These are phyloP conservation scores for Hyperoplus lanceolatus DNA, from an alignment of 2,797 vertebrate genomes.

Conservation along the genomic window DNA sequence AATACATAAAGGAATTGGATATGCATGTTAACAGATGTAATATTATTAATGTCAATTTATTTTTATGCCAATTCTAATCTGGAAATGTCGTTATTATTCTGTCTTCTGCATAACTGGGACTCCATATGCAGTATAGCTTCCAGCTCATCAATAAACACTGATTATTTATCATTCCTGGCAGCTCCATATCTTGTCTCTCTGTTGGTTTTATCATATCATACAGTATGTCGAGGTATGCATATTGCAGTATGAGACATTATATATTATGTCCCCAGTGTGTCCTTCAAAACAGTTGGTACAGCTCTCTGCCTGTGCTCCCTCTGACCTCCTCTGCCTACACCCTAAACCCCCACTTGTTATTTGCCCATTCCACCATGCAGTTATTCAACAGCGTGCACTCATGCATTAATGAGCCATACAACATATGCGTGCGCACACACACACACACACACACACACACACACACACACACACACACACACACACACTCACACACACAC, in stretches of 20 bases:
- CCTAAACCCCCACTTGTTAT: conserved; percentile 54
- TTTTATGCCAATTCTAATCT: conserved; percentile 30
- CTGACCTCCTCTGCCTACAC: conserved; percentile 53
- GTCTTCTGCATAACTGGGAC: conserved; percentile 39
- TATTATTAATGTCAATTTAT: conserved; percentile 29
- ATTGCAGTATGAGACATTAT: conserved; percentile 32
- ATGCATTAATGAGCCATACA: conserved; percentile 77
- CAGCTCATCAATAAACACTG: conserved; percentile 35
- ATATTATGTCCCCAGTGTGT: conserved; percentile 37
- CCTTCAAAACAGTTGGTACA: conserved; percentile 56
- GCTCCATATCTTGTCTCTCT: conserved; percentile 29
- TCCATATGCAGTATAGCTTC: conserved; percentile 35
- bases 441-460: conserved; percentile 15
- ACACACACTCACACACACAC: conserved; percentile 36
- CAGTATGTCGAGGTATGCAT: conserved; percentile 20
- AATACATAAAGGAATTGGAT: conserved; percentile 38
- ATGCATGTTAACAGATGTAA: conserved; percentile 45
- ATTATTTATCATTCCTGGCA: conserved; percentile 32
- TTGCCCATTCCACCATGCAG: conserved; percentile 61
- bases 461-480: conserved; percentile 30
- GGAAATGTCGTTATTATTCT: conserved; percentile 52
- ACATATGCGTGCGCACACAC: conserved; percentile 1
- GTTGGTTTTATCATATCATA: conserved; percentile 18
- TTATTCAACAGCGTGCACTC: conserved; percentile 62
- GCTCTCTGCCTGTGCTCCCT: conserved; percentile 28